Evolutionary conservation across 1,140 invertebrate species (phyloP).

Genomic region (Hyles euphorbiae): DNA sequence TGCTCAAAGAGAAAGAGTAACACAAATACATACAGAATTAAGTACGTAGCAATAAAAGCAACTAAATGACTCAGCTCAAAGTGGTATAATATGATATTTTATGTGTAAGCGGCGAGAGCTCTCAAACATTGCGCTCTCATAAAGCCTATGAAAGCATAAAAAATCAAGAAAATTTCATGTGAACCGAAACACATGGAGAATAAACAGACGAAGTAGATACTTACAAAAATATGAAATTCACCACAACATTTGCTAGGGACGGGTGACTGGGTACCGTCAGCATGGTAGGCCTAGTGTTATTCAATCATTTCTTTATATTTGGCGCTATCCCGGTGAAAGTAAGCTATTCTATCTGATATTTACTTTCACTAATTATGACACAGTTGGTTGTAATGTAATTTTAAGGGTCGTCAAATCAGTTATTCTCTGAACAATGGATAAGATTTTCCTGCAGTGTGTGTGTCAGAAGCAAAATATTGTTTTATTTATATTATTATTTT

Average conservation of each 20-base stretch:
- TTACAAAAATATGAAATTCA: constrained; percentile 76
- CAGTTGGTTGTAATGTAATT: no score
- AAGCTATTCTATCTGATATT: no score
- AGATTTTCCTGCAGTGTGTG: no score
- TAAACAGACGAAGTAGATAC: constrained; percentile 74
- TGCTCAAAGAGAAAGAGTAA: no score
- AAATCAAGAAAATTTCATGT: constrained; percentile 72
- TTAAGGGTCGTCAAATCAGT: no score
- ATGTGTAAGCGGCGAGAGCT: constrained; percentile 34
- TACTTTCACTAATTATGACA: no score
- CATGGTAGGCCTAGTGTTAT: constrained; percentile 19
- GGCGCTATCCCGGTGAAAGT: not conserved
- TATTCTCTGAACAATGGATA: no score
- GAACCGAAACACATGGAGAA: constrained; percentile 74
- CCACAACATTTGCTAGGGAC: constrained; percentile 71
- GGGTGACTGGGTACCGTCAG: constrained; percentile 40
- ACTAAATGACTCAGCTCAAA: constrained; percentile 42
- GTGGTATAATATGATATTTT: constrained; percentile 47
- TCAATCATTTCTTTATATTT: not conserved
- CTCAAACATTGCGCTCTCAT: constrained; percentile 45
- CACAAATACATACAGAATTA: no score
- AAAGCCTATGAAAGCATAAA: constrained; percentile 73
- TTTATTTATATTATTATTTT: no score
- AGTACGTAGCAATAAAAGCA: constrained; percentile 13
- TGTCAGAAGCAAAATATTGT: no score